Conservation (phyloP, 1,140 invertebrate genomes). For the Ceratina calcarata region DNA sequence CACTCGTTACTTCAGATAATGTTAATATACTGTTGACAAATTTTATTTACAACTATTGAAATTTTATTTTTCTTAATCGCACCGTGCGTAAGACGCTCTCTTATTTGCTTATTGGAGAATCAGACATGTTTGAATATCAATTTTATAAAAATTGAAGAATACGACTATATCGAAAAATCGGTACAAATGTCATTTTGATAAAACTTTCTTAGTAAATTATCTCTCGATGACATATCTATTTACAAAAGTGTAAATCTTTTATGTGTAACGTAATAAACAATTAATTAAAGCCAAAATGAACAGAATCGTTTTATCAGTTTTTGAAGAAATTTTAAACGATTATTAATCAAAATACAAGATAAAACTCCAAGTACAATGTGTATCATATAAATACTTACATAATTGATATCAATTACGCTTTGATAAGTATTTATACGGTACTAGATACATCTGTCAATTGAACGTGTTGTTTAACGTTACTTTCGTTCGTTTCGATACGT, state of each 20-base stretch:
- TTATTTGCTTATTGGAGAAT: neutral
- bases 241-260: neutral
- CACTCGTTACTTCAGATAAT: neutral
- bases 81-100: neutral
- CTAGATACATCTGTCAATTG: neutral
- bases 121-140: neutral
- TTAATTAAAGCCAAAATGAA: neutral
- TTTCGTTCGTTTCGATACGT: neutral
- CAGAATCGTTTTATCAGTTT: neutral
- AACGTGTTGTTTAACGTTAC: neutral
- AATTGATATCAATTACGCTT: neutral
- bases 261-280: neutral
- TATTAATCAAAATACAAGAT: neutral
- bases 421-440: conserved; percentile 17
- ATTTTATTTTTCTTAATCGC: neutral
- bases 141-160: neutral
- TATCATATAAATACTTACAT: conserved; percentile 6
- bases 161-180: neutral
- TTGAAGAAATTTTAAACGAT: neutral
- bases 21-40: neutral
- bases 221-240: conserved; percentile 2
- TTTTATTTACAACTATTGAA: neutral
- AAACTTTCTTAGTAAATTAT: neutral
- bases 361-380: neutral
- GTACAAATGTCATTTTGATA: conserved; percentile 22